Evolutionary conservation across 2,888 invertebrate genomes (phyloP).

Genomic region (Athalia circularis): DNA sequence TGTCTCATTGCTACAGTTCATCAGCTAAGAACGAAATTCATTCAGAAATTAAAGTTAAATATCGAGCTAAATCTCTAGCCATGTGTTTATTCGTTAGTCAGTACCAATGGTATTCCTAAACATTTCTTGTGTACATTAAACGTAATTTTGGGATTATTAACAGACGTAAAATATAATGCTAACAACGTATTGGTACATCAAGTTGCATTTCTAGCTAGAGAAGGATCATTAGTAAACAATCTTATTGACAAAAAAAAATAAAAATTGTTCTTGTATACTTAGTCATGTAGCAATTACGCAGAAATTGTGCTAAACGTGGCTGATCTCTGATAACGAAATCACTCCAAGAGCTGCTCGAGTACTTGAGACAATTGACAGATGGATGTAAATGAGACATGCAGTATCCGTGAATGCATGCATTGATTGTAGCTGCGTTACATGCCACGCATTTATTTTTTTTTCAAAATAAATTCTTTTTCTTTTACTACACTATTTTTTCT

Average conservation of each 20-base stretch:
- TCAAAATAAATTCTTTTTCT: not conserved
- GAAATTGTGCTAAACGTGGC: too few relatives aligned
- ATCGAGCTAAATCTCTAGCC: too few relatives aligned
- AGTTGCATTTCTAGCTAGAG: conserved; percentile 17
- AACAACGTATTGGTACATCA: conserved; percentile 26
- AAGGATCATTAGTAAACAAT: conserved; percentile 8
- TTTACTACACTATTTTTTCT: not conserved
- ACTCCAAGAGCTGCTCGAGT: not conserved
- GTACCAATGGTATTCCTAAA: not conserved
- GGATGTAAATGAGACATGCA: conserved; percentile 35
- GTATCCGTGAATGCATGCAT: conserved; percentile 20
- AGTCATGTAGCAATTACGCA: too few relatives aligned
- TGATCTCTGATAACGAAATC: not conserved
- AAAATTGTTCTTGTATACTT: not conserved
- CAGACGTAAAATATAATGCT: conserved; percentile 16
- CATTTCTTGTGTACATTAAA: not conserved
- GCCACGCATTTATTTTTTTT: not conserved
- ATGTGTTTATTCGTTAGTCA: too few relatives aligned
- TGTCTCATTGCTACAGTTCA: too few relatives aligned
- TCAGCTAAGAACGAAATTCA: too few relatives aligned
- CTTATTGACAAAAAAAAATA: conserved; percentile 25
- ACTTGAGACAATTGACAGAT: conserved; percentile 6
- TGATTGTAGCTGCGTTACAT: conserved; percentile 15
- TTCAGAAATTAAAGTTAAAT: too few relatives aligned
- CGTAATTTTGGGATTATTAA: conserved; percentile 20